Evolutionary conservation across 2,113 vertebrate species (phyloP), one percentile per base, ranked within the genome.

Genomic region (Tauraco erythrolophus): DNA sequence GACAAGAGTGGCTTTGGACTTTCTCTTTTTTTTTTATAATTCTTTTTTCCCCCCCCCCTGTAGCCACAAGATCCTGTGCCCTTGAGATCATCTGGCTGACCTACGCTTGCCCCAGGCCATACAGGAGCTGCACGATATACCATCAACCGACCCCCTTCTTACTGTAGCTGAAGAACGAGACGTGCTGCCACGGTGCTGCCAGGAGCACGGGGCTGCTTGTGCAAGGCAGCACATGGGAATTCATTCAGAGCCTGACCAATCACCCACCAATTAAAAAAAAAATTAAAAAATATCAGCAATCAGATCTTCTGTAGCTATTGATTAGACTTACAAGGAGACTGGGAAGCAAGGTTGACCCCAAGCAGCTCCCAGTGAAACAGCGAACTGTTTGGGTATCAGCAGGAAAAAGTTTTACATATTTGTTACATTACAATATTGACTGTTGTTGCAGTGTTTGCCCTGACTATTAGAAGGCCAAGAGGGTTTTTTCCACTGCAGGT

Each of bases 11-110:
- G 9, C 5, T 41, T 56, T 54, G 43, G 13, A 43, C 53, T 62
- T 65, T 28, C 3, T 53, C 9, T 54, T 22, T 23, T 46, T 1
- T 6, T 14, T 45, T 33, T 10, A 21, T 24, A 43, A 43, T 37
- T 21, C 9, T 30, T n/a, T 58, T 31, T 51, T 7, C 21, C 5
- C 4, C 7, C 0, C 16, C 22, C 5, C 19, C 31, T 39, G 3
- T 2, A 46, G 41, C 27, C 28, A 9, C 8, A 24, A 41, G 17
- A 39, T 14, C 27, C 75, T 11, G 9, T 22, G 48, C 78, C 30
- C 51, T 27, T 57, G 56, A 33, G 31, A 62, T 37, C 3, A 51
- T 33, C 62, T 14, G 15, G n/a, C 43, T 84, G 58, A 24, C 24
- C 48, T 33, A 2, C 1, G 0, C 24, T 24, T 50, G n/a, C 8